Percentiles rank a stretch among this genome's conserved stretches.
These are phyloP conservation scores for Phylloscopus collybita DNA, from an alignment of 2,797 vertebrate genomes.

Conservation along the genomic window DNA sequence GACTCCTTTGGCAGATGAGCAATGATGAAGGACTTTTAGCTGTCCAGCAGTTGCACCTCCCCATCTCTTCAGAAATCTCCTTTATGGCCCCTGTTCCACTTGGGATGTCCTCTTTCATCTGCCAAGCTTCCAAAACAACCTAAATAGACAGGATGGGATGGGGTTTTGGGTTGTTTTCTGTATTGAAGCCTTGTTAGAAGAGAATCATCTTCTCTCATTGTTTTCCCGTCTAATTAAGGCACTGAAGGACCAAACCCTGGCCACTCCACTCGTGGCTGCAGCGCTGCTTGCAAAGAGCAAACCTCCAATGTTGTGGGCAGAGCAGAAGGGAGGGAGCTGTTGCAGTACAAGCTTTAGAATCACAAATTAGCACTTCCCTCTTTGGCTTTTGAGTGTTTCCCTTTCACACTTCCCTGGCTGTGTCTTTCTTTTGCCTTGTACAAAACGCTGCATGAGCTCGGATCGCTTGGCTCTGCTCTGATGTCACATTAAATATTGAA, in stretches of 20 bases:
- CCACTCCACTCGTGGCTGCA: not conserved
- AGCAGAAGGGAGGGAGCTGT: not conserved
- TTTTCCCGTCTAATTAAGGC: constrained; percentile 29
- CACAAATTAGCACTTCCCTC: not conserved
- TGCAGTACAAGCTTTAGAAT: not conserved
- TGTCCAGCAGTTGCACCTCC: not conserved
- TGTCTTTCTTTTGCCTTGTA: not conserved
- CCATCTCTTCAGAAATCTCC: not conserved
- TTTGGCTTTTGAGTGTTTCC: not conserved
- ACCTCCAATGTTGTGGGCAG: not conserved
- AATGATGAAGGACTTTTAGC: not conserved
- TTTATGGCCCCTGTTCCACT: not conserved
- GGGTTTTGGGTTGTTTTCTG: not conserved
- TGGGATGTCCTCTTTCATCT: not conserved
- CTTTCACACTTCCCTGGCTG: not conserved
- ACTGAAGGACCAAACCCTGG: not conserved
- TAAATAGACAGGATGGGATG: not conserved
- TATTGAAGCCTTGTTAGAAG: not conserved
- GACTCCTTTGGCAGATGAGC: not conserved
- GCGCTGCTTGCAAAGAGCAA: not conserved
- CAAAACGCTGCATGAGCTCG: not conserved
- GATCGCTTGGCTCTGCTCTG: not conserved
- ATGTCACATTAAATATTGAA: not conserved
- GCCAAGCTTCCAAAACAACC: not conserved
- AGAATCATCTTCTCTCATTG: not conserved